These are phyloP conservation scores for Pseudolycoriella hygida DNA, from an alignment of 2,888 invertebrate species.

Conservation along the genomic window DNA sequence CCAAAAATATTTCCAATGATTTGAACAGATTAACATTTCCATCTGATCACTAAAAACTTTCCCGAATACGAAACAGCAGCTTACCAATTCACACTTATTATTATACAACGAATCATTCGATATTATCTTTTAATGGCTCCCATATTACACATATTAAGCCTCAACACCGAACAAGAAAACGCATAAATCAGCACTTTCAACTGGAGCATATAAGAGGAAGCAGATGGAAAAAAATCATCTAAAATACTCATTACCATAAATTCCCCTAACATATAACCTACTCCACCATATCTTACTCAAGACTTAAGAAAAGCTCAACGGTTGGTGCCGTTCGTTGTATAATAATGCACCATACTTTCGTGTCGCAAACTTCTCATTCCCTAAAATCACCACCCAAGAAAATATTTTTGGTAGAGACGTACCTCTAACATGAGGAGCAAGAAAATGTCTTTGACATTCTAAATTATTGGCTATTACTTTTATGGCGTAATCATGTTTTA, in stretches of 20 bases:
- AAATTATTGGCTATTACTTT: conserved; percentile 9
- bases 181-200: not conserved
- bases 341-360: not conserved
- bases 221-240: not conserved
- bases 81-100: no score
- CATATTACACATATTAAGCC: no score
- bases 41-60: no score
- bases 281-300: not conserved
- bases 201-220: not conserved
- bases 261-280: not conserved
- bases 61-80: no score
- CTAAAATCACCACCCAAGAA: not conserved
- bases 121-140: no score
- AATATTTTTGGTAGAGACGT: not conserved
- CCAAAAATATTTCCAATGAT: no score
- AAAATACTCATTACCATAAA: conserved; percentile 1
- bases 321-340: not conserved
- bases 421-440: not conserved
- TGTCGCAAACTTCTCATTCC: no score
- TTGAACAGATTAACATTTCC: no score
- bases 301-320: conserved; percentile 1
- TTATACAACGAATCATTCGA: no score
- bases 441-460: conserved; percentile 8
- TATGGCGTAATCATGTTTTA: conserved; percentile 8
- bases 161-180: not conserved